Conservation (phyloP, 1,140 invertebrate species). For the Eufriesea mexicana region DNA sequence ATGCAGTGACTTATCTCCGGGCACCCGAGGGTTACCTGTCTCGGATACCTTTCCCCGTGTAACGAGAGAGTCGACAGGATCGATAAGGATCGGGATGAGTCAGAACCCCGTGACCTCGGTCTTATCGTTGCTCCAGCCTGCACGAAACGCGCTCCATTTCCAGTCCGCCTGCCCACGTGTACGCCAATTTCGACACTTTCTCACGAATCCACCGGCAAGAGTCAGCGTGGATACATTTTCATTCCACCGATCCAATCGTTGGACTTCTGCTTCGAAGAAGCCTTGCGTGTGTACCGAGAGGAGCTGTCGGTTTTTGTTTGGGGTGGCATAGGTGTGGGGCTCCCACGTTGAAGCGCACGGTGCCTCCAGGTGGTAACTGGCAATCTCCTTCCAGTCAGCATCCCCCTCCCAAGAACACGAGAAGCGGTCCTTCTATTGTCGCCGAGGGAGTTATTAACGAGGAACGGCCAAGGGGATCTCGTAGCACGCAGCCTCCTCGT, state of each 20-base stretch:
- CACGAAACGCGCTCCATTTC: conserved; percentile 35
- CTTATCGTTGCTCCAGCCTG: conserved; percentile 40
- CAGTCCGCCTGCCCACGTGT: not conserved
- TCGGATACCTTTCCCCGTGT: conserved; percentile 66
- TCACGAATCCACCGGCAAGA: not conserved
- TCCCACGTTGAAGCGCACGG: conserved; percentile 69
- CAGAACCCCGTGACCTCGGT: conserved; percentile 60
- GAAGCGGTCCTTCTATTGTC: conserved; percentile 58
- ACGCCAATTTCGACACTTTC: not conserved
- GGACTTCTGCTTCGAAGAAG: conserved; percentile 17
- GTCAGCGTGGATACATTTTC: not conserved
- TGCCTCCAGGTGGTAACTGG: conserved; percentile 70
- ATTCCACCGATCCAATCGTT: conserved; percentile 13
- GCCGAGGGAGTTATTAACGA: conserved; percentile 69
- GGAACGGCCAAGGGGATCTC: conserved; percentile 55
- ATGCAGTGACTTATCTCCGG: conserved; percentile 72
- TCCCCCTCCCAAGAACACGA: conserved; percentile 57
- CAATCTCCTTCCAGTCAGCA: conserved; percentile 57
- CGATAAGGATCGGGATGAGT: conserved; percentile 67
- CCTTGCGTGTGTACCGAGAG: not conserved
- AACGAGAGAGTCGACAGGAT: conserved; percentile 59
- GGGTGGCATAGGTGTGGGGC: conserved; percentile 64
- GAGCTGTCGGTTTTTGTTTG: conserved; percentile 12
- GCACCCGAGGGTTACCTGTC: conserved; percentile 64
- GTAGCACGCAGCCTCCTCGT: conserved; percentile 48